phyloP scores from a whole-genome alignment of 2,113 vertebrate species.

The Orientallactaga bullata region DNA sequence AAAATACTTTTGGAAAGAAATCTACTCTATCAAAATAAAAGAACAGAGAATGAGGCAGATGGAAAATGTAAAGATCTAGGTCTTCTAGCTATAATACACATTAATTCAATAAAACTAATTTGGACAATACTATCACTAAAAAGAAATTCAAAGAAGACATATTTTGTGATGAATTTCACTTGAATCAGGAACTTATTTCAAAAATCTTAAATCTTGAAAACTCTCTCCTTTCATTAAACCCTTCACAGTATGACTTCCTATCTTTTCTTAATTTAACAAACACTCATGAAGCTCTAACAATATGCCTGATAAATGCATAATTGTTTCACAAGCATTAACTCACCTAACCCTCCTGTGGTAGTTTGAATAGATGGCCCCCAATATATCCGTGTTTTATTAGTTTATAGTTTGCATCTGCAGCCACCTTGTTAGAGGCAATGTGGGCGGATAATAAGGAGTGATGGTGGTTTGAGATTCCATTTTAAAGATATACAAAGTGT shows the following conservation, averaged over 20 bases:
- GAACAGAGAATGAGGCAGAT: neutral
- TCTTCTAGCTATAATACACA: neutral
- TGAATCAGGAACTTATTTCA: neutral
- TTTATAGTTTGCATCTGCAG: no score
- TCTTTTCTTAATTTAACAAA: neutral
- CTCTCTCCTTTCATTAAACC: neutral
- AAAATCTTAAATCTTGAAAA: constrained; percentile 9
- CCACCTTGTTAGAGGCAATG: no score
- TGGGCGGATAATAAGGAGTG: no score
- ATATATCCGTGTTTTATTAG: no score
- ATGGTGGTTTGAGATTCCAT: no score
- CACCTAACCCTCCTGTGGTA: neutral
- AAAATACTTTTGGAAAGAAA: neutral
- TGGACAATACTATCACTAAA: neutral
- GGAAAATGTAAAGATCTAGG: neutral
- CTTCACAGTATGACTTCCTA: neutral
- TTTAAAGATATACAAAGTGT: no score
- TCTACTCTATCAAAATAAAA: neutral
- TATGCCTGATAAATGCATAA: neutral
- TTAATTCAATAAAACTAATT: neutral
- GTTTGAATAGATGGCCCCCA: no score
- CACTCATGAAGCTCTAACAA: neutral
- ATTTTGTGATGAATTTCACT: neutral
- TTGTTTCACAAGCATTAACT: neutral
- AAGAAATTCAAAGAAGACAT: constrained; percentile 1